phyloP scores from a whole-genome alignment of 2,797 vertebrate genomes.

The Eupleurogrammus muticus region DNA sequence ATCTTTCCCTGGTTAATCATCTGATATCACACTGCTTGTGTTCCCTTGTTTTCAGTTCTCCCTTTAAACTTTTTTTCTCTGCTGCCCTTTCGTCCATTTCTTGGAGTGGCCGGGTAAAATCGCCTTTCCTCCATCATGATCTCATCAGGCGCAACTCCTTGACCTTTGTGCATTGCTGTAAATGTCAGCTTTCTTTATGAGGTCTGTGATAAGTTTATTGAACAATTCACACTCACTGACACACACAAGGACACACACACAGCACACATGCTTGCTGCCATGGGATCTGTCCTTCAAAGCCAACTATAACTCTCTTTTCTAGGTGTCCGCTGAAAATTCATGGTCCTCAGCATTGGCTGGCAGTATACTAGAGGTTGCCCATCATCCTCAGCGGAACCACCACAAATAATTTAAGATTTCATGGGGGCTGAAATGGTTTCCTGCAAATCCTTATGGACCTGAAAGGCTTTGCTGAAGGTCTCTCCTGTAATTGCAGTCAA shows the following conservation, averaged over 20 bases:
- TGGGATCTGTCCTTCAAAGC: constrained; percentile 66
- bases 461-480: constrained; percentile 40
- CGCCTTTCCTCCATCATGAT: constrained; percentile 77
- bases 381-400: constrained; percentile 39
- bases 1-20: constrained; percentile 36
- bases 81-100: constrained; percentile 53
- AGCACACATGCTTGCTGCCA: constrained; percentile 42
- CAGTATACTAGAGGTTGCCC: constrained; percentile 41
- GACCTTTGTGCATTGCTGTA: constrained; percentile 81
- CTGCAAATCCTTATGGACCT: constrained; percentile 37
- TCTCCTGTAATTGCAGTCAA: constrained; percentile 31
- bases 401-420: constrained; percentile 69
- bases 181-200: constrained; percentile 85
- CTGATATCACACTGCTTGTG: constrained; percentile 16
- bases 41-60: constrained; percentile 40
- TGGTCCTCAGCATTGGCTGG: constrained; percentile 48
- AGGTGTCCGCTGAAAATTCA: constrained; percentile 64
- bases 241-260: constrained; percentile 36
- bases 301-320: constrained; percentile 74
- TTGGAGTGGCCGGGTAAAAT: constrained; percentile 39
- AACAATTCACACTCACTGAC: constrained; percentile 71
- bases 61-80: constrained; percentile 2
- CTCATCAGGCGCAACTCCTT: constrained; percentile 78
- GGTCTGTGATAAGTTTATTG: constrained; percentile 82
- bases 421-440: constrained; percentile 52